phyloP scores from a whole-genome alignment of 1,140 invertebrate genomes.

The Drosophila bipectinata region DNA sequence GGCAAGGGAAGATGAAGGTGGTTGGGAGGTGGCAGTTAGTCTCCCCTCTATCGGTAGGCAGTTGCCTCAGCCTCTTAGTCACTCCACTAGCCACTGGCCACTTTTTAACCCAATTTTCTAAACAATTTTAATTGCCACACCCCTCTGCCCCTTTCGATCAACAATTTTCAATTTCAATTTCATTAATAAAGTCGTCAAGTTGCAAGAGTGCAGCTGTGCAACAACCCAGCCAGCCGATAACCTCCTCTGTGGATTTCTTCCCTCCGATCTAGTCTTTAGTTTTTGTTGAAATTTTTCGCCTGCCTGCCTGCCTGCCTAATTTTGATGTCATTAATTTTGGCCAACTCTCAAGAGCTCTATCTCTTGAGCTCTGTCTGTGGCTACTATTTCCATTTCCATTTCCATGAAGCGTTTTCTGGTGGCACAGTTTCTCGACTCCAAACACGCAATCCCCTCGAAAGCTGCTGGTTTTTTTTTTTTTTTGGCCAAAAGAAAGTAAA shows the following conservation, averaged over 20 bases:
- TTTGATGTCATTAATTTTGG: conserved; percentile 47
- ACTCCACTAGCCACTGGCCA: no score
- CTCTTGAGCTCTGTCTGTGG: not conserved
- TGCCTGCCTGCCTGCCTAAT: conserved; percentile 29
- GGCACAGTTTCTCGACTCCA: not conserved
- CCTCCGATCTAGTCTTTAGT: no score
- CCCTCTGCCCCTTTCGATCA: not conserved
- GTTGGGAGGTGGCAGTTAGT: no score
- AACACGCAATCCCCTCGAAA: conserved; percentile 21
- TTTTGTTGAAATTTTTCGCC: not conserved
- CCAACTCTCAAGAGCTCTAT: conserved; percentile 5
- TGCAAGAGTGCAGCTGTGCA: conserved; percentile 15
- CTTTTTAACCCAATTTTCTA: no score
- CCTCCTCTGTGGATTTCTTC: no score
- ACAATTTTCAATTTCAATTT: conserved; percentile 26
- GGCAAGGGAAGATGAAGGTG: no score
- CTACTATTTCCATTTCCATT: conserved; percentile 18
- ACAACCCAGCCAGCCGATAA: no score
- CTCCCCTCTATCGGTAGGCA: no score
- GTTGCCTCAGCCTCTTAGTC: no score
- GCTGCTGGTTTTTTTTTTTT: not conserved
- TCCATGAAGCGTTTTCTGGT: conserved; percentile 25
- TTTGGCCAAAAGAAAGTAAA: conserved; percentile 1
- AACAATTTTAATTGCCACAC: no score
- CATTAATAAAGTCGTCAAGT: conserved; percentile 46